Percentiles rank a stretch among this genome's conserved stretches.
Evolutionary conservation across 2,888 invertebrate genomes (phyloP).

Genomic region (Cinara cedri): DNA sequence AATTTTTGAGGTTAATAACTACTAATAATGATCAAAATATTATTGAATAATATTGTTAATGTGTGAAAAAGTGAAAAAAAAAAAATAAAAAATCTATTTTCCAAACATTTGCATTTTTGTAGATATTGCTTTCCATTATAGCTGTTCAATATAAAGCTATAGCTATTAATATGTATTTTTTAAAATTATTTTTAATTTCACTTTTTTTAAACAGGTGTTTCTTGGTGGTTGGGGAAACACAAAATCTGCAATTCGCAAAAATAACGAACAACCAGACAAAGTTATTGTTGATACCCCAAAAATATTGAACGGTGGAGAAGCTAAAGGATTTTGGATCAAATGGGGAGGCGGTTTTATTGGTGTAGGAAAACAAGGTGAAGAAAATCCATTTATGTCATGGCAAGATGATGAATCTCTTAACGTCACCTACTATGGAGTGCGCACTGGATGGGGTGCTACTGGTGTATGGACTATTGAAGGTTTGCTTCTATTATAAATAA

Average conservation of each 20-base stretch:
- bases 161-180: background rate
- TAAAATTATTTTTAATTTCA: constrained; percentile 48
- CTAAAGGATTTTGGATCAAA: constrained; percentile 83
- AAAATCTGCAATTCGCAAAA: constrained; percentile 82
- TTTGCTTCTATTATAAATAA: constrained; percentile 62
- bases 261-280: constrained; percentile 77
- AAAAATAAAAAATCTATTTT: no score
- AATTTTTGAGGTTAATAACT: no score
- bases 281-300: constrained; percentile 74
- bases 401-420: constrained; percentile 74
- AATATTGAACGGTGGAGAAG: constrained; percentile 75
- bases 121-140: no score
- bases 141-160: no score
- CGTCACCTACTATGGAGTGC: constrained; percentile 77
- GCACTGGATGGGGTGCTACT: constrained; percentile 85
- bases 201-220: constrained; percentile 68
- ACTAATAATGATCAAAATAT: no score
- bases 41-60: no score
- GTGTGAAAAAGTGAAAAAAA: no score
- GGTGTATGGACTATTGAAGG: constrained; percentile 85
- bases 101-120: no score
- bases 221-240: constrained; percentile 88
- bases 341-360: constrained; percentile 72
- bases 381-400: constrained; percentile 75
- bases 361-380: constrained; percentile 76